These are phyloP conservation scores for Capreolus pygargus DNA, from an alignment of 2,113 vertebrate genomes.

Conservation along the genomic window DNA sequence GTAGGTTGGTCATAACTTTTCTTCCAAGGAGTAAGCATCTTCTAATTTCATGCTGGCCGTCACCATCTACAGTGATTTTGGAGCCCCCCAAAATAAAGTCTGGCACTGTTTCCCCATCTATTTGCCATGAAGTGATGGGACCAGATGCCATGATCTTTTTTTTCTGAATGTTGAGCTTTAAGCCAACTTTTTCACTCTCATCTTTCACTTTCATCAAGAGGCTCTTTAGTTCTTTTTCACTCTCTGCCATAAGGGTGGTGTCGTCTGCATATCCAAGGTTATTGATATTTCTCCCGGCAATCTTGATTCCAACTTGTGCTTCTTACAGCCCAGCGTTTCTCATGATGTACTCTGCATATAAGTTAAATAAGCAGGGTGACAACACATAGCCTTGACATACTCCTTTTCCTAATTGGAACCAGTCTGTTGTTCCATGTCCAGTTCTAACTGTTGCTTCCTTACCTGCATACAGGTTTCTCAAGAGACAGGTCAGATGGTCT, in stretches of 20 bases:
- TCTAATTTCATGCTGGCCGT: not conserved
- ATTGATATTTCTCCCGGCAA: not conserved
- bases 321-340: not conserved
- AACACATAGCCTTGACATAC: accelerated
- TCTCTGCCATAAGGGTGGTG: not conserved
- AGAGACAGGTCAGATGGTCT: not conserved
- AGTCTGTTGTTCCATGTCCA: not conserved
- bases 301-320: not conserved
- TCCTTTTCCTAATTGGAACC: not conserved
- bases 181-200: not conserved
- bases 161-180: not conserved
- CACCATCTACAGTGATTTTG: too few relatives aligned
- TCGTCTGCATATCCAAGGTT: not conserved
- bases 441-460: not conserved
- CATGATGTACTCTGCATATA: not conserved
- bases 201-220: not conserved
- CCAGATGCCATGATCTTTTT: not conserved
- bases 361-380: not conserved
- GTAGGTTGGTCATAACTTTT: not conserved
- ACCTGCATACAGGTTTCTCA: not conserved
- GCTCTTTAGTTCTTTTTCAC: not conserved
- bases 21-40: not conserved
- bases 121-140: not conserved
- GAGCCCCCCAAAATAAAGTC: too few relatives aligned
- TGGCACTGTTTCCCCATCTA: not conserved